Conservation (phyloP, 2,888 invertebrate species). For the Coleophora flavipennella region DNA sequence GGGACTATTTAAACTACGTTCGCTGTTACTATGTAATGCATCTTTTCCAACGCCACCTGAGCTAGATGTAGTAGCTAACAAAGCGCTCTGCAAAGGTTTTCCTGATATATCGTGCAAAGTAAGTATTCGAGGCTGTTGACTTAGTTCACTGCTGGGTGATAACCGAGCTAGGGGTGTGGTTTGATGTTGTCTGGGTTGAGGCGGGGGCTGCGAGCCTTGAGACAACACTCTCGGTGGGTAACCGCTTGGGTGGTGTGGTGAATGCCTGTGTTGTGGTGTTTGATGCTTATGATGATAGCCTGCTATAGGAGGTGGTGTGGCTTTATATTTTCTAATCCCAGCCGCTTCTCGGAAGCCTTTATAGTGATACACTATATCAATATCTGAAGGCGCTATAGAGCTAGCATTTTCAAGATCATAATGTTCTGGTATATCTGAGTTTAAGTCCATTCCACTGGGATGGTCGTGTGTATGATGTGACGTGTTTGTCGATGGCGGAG, state of each 20-base stretch:
- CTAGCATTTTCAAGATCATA: slow-evolving; percentile 98
- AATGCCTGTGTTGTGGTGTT: slow-evolving; percentile 82
- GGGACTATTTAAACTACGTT: slow-evolving; percentile 91
- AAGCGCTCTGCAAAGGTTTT: slow-evolving; percentile 90
- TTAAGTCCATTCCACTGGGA: slow-evolving; percentile 80
- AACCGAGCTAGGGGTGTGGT: slow-evolving; percentile 92
- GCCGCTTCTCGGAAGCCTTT: slow-evolving; percentile 92
- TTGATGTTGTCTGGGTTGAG: slow-evolving; percentile 82
- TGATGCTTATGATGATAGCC: slow-evolving; percentile 85
- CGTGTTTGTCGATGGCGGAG: slow-evolving; percentile 82
- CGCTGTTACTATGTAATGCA: slow-evolving; percentile 91
- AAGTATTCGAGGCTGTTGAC: slow-evolving; percentile 93
- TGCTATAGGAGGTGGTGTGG: slow-evolving; percentile 85
- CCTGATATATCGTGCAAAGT: slow-evolving; percentile 95
- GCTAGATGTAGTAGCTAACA: slow-evolving; percentile 90
- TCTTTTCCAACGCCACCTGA: slow-evolving; percentile 91
- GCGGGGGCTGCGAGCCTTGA: slow-evolving; percentile 78
- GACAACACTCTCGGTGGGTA: slow-evolving; percentile 83
- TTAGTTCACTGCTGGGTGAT: slow-evolving; percentile 93
- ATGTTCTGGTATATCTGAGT: slow-evolving; percentile 89
- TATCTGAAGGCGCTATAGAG: slow-evolving; percentile 97
- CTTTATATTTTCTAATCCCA: slow-evolving; percentile 89
- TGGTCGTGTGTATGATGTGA: slow-evolving; percentile 82
- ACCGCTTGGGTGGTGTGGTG: slow-evolving; percentile 81
- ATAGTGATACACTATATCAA: slow-evolving; percentile 96